phyloP scores from a whole-genome alignment of 2,113 vertebrate genomes.

The Peucedramus taeniatus region DNA sequence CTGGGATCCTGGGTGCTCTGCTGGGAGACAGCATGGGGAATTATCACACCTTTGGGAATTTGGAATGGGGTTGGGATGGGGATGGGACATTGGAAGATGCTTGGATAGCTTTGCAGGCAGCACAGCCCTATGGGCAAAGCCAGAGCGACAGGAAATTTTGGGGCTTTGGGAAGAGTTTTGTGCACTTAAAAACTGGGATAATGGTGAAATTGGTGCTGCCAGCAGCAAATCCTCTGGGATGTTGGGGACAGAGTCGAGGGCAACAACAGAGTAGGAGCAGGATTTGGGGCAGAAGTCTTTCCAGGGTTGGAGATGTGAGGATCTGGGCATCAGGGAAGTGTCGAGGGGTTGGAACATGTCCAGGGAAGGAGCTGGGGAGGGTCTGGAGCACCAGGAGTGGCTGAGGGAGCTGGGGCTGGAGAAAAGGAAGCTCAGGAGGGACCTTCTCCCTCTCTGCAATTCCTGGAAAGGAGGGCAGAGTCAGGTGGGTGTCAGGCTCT shows the following conservation, averaged over 20 bases:
- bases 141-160: not conserved
- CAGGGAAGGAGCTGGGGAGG: not conserved
- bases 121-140: not conserved
- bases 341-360: fast-evolving
- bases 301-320: not conserved
- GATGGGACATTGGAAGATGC: too few species aligned
- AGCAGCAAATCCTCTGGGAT: not conserved
- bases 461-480: not conserved
- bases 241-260: fast-evolving
- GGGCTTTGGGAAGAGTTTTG: not conserved
- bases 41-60: not conserved
- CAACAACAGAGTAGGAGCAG: not conserved
- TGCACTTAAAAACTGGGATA: not conserved
- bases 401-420: not conserved
- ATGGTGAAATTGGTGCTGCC: not conserved
- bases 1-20: not conserved
- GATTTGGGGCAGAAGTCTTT: not conserved
- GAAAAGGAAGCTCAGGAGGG: not conserved
- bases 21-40: not conserved
- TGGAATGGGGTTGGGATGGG: not conserved
- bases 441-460: not conserved
- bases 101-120: not conserved
- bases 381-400: not conserved
- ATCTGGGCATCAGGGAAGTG: not conserved
- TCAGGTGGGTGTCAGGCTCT: not conserved